Conservation (phyloP, 2,113 vertebrate genomes). For the Jaculus jaculus region DNA sequence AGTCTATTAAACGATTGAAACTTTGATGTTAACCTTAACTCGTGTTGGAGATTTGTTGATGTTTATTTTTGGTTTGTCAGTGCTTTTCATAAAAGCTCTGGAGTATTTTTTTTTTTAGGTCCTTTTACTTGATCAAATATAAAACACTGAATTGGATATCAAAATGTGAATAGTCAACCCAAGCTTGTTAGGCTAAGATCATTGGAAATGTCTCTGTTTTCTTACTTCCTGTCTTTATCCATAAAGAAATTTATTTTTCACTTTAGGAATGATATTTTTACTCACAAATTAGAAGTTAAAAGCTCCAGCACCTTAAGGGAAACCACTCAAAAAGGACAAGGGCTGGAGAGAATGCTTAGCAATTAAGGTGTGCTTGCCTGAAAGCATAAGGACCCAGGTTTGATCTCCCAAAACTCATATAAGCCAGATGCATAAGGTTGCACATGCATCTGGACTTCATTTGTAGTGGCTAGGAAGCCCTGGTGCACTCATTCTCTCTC, state of each 20-base stretch:
- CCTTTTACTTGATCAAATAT: conserved; percentile 14
- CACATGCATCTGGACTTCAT: too few species aligned
- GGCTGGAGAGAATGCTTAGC: too few species aligned
- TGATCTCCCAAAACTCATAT: too few species aligned
- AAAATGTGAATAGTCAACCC: not conserved
- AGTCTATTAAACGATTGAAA: not conserved
- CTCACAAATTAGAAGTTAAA: not conserved
- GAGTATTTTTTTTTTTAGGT: not conserved
- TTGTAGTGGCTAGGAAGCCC: too few species aligned
- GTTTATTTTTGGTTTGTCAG: conserved; percentile 21
- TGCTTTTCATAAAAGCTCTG: not conserved
- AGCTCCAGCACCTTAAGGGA: not conserved
- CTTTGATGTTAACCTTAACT: not conserved
- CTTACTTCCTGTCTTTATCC: not conserved
- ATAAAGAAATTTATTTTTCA: not conserved
- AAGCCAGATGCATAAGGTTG: too few species aligned
- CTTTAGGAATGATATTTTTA: not conserved
- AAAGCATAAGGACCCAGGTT: too few species aligned
- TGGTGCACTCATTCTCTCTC: too few species aligned
- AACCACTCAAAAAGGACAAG: not conserved
- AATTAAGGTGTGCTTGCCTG: too few species aligned
- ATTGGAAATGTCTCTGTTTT: not conserved
- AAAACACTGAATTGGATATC: not conserved
- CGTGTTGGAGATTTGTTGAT: not conserved
- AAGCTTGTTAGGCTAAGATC: not conserved